Evolutionary conservation across 2,113 vertebrate genomes (phyloP).

Genomic region (Grus americana): DNA sequence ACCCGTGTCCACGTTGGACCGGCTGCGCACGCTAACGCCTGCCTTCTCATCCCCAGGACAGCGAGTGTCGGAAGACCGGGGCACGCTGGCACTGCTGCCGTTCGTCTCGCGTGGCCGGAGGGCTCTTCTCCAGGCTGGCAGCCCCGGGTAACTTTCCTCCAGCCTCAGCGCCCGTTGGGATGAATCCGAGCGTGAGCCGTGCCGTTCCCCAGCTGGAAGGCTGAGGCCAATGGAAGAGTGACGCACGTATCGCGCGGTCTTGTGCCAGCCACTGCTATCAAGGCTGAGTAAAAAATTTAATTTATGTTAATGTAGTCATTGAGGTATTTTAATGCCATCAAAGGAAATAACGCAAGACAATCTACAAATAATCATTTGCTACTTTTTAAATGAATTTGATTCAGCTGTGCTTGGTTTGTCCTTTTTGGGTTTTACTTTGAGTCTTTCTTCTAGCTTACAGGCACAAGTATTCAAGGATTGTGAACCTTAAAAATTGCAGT

Average conservation of each 20-base stretch:
- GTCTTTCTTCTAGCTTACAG: background rate
- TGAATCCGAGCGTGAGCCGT: accelerated
- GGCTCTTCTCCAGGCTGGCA: background rate
- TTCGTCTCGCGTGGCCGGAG: accelerated
- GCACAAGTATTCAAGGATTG: background rate
- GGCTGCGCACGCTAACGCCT: accelerated
- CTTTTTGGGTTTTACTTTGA: background rate
- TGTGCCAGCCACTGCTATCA: background rate
- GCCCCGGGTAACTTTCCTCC: background rate
- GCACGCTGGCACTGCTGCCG: background rate
- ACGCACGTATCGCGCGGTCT: accelerated
- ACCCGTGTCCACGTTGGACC: accelerated
- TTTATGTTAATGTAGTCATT: constrained; percentile 9
- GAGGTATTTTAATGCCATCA: constrained; percentile 5
- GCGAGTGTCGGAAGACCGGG: accelerated
- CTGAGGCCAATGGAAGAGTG: background rate
- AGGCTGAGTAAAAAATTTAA: constrained; percentile 11
- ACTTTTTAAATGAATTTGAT: constrained; percentile 2
- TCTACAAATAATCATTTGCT: background rate
- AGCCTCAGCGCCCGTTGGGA: background rate
- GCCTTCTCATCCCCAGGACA: background rate
- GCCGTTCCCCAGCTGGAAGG: background rate
- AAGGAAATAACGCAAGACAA: background rate
- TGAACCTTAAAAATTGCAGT: background rate
- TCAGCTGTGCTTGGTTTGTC: background rate